phyloP scores from a whole-genome alignment of 2,797 vertebrate species.

The Sebastes vulpes region DNA sequence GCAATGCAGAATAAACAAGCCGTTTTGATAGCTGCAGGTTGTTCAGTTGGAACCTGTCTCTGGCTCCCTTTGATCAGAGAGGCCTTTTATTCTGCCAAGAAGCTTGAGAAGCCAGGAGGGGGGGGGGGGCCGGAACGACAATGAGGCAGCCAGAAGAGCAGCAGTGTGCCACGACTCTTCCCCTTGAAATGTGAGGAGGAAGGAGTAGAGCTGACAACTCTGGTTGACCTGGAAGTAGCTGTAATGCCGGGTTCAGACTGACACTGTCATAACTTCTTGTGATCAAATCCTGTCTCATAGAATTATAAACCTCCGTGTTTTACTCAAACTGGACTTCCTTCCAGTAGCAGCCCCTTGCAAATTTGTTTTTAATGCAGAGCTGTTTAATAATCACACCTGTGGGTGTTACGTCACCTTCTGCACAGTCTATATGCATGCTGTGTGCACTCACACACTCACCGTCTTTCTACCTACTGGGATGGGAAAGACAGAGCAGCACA shows the following conservation, averaged over 20 bases:
- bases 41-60: constrained; percentile 58
- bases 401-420: no score
- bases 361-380: neutral
- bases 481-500: neutral
- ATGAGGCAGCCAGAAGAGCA: constrained; percentile 23
- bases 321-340: neutral
- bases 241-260: neutral
- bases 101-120: constrained; percentile 58
- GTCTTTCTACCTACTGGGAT: neutral
- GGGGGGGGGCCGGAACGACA: constrained; percentile 10
- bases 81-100: constrained; percentile 74
- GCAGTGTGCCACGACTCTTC: neutral
- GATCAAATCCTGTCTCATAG: neutral
- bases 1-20: constrained; percentile 82
- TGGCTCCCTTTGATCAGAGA: constrained; percentile 76
- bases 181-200: constrained; percentile 7
- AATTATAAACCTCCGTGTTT: neutral
- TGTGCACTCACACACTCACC: neutral
- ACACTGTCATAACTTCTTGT: neutral
- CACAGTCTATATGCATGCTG: neutral
- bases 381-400: neutral
- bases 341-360: neutral
- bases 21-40: constrained; percentile 58
- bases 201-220: neutral
- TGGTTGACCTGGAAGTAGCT: neutral